Base-by-base conservation (phyloP, 2,888 invertebrate genomes). In the Amaurobius ferox region DNA sequence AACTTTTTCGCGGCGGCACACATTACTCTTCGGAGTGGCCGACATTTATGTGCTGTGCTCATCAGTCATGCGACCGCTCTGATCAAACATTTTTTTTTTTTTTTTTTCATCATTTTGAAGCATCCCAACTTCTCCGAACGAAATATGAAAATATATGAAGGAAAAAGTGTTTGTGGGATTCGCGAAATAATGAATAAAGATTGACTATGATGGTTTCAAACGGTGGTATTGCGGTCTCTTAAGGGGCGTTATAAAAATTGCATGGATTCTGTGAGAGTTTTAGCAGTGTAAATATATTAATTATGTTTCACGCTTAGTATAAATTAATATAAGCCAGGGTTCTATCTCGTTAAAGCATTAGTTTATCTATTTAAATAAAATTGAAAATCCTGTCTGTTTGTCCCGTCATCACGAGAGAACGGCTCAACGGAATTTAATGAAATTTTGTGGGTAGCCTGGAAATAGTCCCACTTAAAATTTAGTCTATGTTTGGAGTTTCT, bases 31-130 rank as follows among this genome's bases (percentile, higher is more conserved):
- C n/a, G 29, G 11, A 40, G 23, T 29, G 40, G 76, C 19, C 13
- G 73, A 73, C 73, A 73, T 61, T 73, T 73, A 73, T 62, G 62
- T 23, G 11, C 40, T 23, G 29, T 44, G 55, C 44, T 40, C 39
- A 76, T 76, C 66, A 40, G 66, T 76, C 64, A 66, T 64, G 64
- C 29, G 23, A 11, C 9, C 13, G 28, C 9, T 29, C 55, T 44
- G 19, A 55, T 40, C 40, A 66, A 19, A 66, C 66, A n/a, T 26
- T 26, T 68, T 40, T 16, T 68, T 68, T 26, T 68, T 68, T 40
- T 40, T 26, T 40, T 55, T 16, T 16, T 16, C 16, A 2, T 44
- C 55, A 55, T 23, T 55, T 55, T 55, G 23, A 23, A 55, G 23
- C 23, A 23, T 23, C 19, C 55, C 16, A 19, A 16, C 5, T 55